Base-by-base conservation (phyloP, 2,113 vertebrate genomes). In the Macroglossus sobrinus region DNA sequence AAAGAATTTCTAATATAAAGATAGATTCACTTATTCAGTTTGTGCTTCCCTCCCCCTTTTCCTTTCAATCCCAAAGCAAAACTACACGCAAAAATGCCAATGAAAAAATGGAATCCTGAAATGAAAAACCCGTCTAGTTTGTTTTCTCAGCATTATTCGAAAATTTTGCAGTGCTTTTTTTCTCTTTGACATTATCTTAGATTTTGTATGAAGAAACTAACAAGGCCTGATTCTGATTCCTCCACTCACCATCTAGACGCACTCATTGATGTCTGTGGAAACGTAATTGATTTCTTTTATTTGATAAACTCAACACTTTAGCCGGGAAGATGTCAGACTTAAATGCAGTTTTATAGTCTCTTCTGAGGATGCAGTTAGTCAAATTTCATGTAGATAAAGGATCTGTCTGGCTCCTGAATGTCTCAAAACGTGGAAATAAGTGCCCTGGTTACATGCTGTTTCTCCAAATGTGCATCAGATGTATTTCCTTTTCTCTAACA, bases 301-400 rank as follows among this genome's bases (percentile, higher is more conserved):
- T 97, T 94, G 91, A 97, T 96, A 96, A 96, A 93, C 91, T 97
- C 96, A 87, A 96, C 95, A 96, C 95, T 96, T 97, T 69, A 92
- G 91, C 81, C 2, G 1, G 81, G 71, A 94, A 93, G 84, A 96
- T 87, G 93, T 94, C 89, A 97, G 96, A 76, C 94, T 82, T 88
- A 91, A 97, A 93, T 97, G 89, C 26, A 92, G 53, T 61, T 97
- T 94, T 97, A 93, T 53, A 89, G 90, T 85, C 90, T 97, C 87
- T 92, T 92, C 59, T n/a, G 78, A 97, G 92, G 94, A 96, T 61
- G 72, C 57, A 85, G 94, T 82, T 95, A 97, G 68, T 97, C 85
- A 96, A 93, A 94, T 79, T 89, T 30, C 92, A 82, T 40, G 63
- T 63, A 96, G 96, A 89, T 89, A 79, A 95, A 96, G 66, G 69